phyloP scores from a whole-genome alignment of 2,797 vertebrate genomes.

The Chanos chanos region DNA sequence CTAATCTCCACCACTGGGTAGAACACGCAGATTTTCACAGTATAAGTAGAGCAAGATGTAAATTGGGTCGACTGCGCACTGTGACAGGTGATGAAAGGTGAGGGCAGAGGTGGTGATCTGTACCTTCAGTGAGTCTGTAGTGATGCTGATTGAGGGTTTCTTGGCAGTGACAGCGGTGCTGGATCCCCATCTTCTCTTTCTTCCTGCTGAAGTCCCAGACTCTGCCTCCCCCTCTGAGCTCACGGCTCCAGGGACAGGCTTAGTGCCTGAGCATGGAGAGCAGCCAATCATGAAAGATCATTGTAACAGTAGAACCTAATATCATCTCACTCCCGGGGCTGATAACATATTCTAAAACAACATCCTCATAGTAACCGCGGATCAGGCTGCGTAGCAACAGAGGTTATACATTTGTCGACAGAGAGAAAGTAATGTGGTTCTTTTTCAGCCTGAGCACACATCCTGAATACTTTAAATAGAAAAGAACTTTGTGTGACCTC shows the following conservation, averaged over 20 bases:
- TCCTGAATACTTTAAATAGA: too few relatives aligned
- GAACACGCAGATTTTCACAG: too few relatives aligned
- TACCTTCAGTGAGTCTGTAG: conserved; percentile 91
- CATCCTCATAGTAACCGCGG: too few relatives aligned
- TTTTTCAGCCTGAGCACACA: too few relatives aligned
- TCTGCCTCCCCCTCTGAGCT: conserved; percentile 69
- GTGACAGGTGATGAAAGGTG: background rate
- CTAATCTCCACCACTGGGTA: too few relatives aligned
- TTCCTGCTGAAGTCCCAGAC: conserved; percentile 65
- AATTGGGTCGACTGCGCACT: background rate
- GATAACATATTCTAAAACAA: too few relatives aligned
- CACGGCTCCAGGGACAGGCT: conserved; percentile 56
- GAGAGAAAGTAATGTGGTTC: background rate
- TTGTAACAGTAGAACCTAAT: too few relatives aligned
- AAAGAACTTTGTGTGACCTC: too few relatives aligned
- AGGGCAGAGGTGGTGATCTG: background rate
- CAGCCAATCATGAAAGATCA: background rate
- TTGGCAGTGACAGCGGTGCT: conserved; percentile 85
- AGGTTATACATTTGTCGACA: too few relatives aligned
- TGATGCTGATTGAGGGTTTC: conserved; percentile 91
- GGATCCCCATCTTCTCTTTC: conserved; percentile 88
- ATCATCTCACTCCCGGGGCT: too few relatives aligned
- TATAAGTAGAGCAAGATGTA: too few relatives aligned
- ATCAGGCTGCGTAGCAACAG: too few relatives aligned
- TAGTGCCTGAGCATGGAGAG: conserved; percentile 55